Conservation (phyloP, 2,888 invertebrate genomes). For the Cephus nigrinus region DNA sequence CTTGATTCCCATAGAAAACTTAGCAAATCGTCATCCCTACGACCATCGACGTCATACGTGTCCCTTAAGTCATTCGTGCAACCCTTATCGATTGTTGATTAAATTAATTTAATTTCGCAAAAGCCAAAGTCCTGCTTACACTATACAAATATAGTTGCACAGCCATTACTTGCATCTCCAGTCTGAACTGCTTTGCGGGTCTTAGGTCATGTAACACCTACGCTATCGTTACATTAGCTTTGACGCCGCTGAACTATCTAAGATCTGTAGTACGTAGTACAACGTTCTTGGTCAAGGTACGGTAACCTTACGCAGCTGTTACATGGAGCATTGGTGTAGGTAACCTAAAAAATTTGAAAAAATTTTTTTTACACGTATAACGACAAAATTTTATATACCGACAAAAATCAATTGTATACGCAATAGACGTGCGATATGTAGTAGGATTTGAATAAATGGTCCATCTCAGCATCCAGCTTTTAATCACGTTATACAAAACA, state of each 20-base stretch:
- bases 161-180: background rate
- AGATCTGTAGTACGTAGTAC: background rate
- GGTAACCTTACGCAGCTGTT: background rate
- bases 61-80: background rate
- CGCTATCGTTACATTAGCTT: background rate
- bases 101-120: background rate
- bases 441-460: background rate
- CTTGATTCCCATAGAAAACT: background rate
- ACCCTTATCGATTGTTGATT: background rate
- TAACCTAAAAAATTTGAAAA: background rate
- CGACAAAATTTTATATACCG: background rate
- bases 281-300: background rate
- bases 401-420: background rate
- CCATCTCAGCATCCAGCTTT: slow-evolving; percentile 17
- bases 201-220: background rate
- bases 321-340: background rate
- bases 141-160: background rate
- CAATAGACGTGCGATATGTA: background rate
- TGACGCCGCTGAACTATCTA: background rate
- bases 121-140: background rate
- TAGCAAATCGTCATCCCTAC: background rate
- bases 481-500: slow-evolving; percentile 62
- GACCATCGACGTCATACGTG: background rate
- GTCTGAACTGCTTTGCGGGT: slow-evolving; percentile 3
- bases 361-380: background rate